Conservation (phyloP, 2,888 invertebrate genomes). For the Aspidiotus destructor region DNA sequence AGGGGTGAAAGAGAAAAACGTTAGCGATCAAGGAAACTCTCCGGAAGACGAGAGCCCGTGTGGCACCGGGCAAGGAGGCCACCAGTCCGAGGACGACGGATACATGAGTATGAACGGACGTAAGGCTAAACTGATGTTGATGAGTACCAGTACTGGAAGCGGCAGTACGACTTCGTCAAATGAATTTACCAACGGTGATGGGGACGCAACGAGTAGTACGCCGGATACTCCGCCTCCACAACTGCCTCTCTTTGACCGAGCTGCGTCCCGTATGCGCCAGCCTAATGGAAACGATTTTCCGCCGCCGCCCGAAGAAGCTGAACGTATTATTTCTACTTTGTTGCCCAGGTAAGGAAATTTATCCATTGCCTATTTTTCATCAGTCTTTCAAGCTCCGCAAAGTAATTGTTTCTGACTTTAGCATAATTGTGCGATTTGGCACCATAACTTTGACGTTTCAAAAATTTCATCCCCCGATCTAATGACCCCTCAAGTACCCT, state of each 20-base stretch:
- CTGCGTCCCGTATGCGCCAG: conserved; percentile 28
- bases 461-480: too few species aligned
- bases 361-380: too few species aligned
- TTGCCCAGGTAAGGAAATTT: conserved; percentile 53
- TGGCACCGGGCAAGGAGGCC: conserved; percentile 50
- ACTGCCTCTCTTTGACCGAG: conserved; percentile 43
- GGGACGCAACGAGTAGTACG: conserved; percentile 12
- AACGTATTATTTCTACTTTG: conserved; percentile 63
- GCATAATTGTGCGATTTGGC: too few species aligned
- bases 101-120: conserved; percentile 88
- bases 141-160: not conserved
- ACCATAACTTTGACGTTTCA: too few species aligned
- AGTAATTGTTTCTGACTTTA: too few species aligned
- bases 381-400: too few species aligned
- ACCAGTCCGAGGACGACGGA: conserved; percentile 83
- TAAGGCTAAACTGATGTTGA: conserved; percentile 60
- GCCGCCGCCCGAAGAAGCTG: conserved; percentile 66
- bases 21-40: conserved; percentile 44
- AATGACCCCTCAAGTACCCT: too few species aligned
- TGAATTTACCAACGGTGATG: conserved; percentile 38
- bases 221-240: conserved; percentile 37
- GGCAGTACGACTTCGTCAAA: conserved; percentile 8
- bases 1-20: conserved; percentile 41
- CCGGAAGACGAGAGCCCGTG: conserved; percentile 64
- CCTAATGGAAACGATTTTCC: conserved; percentile 48